Conservation (phyloP, 2,113 vertebrate species). For the Prolemur simus region DNA sequence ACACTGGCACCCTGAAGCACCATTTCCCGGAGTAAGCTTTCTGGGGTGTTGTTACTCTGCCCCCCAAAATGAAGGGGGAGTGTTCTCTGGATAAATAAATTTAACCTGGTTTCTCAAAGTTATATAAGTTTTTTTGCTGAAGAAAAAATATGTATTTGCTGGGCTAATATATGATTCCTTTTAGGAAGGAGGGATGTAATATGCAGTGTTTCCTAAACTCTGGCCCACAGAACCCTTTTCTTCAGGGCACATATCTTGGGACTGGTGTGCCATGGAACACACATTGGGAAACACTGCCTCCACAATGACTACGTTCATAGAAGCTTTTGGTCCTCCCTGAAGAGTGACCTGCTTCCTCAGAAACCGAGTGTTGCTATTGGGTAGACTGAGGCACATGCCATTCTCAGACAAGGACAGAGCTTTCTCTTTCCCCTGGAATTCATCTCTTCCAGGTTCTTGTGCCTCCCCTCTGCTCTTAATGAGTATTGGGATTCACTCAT, state of each 20-base stretch:
- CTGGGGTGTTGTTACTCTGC: neutral
- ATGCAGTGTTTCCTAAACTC: neutral
- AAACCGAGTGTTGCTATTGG: neutral
- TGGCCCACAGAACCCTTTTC: neutral
- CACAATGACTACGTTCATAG: neutral
- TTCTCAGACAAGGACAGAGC: neutral
- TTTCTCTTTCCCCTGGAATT: neutral
- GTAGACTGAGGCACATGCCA: neutral
- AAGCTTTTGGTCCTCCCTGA: neutral
- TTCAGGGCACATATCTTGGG: neutral
- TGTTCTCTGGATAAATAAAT: neutral
- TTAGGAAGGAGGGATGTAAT: neutral
- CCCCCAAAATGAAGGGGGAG: rapidly evolving
- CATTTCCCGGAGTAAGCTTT: neutral
- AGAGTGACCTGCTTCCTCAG: neutral
- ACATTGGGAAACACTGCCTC: neutral
- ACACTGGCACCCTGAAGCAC: neutral
- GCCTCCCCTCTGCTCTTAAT: neutral
- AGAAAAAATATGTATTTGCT: neutral
- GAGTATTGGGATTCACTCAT: neutral
- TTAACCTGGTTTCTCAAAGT: neutral
- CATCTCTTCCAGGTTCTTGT: neutral
- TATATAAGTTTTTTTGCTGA: neutral
- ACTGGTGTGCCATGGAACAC: neutral
- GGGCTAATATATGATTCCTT: neutral